Percentiles rank a stretch among this genome's conserved stretches.
Evolutionary conservation across 2,888 invertebrate genomes (phyloP).

Genomic region (Polymixis lichenea): DNA sequence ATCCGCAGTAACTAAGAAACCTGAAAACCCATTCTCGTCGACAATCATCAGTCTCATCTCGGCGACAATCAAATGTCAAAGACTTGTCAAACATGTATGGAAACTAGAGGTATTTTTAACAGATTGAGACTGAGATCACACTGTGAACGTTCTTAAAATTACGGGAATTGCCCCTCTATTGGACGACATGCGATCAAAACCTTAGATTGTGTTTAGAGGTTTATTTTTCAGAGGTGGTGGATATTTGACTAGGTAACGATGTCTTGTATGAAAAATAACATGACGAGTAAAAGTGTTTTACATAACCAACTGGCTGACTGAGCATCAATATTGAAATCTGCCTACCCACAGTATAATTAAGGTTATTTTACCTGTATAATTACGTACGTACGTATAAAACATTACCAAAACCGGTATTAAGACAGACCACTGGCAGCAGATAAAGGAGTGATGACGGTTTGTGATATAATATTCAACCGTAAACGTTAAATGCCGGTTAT

Average conservation of each 20-base stretch:
- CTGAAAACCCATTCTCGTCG: no score
- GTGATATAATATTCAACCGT: not conserved
- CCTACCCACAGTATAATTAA: not conserved
- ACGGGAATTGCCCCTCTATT: not conserved
- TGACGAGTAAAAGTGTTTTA: not conserved
- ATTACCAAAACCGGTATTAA: slow-evolving; percentile 1
- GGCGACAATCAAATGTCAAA: no score
- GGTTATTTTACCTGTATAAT: not conserved
- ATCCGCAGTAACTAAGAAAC: not conserved
- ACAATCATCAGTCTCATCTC: no score
- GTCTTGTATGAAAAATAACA: not conserved
- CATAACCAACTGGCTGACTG: not conserved
- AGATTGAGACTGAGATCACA: no score
- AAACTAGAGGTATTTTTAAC: no score
- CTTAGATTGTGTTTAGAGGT: not conserved
- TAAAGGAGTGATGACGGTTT: not conserved
- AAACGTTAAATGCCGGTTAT: not conserved
- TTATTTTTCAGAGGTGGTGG: not conserved
- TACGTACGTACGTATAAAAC: not conserved
- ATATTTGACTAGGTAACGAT: no score
- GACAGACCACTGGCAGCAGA: not conserved
- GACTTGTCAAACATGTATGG: no score
- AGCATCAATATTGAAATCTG: not conserved
- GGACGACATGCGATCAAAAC: not conserved
- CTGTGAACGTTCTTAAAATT: no score